phyloP scores from a whole-genome alignment of 1,140 invertebrate genomes.

The Orchesella cincta region DNA sequence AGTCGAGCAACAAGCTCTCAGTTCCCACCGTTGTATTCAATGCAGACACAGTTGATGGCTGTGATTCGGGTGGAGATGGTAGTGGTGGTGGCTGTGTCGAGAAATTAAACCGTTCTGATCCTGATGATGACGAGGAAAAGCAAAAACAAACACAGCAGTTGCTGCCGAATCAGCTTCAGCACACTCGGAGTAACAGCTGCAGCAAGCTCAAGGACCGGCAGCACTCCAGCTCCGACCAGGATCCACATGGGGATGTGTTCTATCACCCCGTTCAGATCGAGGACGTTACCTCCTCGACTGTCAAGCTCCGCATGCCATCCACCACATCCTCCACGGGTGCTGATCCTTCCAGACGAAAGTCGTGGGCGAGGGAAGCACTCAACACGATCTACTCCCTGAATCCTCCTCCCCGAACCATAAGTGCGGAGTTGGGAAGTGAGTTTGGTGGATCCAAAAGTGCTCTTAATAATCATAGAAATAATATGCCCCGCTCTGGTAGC shows the following conservation, averaged over 20 bases:
- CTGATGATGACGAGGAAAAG: not conserved
- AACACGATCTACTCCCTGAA: conserved; percentile 43
- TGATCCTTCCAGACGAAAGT: conserved; percentile 38
- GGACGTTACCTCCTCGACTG: too few relatives aligned
- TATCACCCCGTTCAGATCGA: not conserved
- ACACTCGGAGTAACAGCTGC: not conserved
- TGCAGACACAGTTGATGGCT: not conserved
- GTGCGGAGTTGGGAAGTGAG: conserved; percentile 39
- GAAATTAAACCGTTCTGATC: not conserved
- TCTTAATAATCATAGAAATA: conserved; percentile 20
- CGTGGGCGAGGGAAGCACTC: conserved; percentile 46
- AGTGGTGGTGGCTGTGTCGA: not conserved
- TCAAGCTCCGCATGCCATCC: not conserved
- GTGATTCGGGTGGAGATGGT: not conserved
- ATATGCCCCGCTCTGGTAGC: not conserved
- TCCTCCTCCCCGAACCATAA: conserved; percentile 44
- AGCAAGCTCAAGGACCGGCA: not conserved
- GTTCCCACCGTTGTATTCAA: conserved; percentile 7
- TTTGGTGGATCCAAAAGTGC: conserved; percentile 19
- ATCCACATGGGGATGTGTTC: not conserved
- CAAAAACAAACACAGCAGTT: not conserved
- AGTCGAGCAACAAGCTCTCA: not conserved
- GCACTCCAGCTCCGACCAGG: not conserved
- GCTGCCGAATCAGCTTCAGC: not conserved
- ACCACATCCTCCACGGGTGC: not conserved